Evolutionary conservation across 2,113 vertebrate genomes (phyloP).

Genomic region (Zapus hudsonius): DNA sequence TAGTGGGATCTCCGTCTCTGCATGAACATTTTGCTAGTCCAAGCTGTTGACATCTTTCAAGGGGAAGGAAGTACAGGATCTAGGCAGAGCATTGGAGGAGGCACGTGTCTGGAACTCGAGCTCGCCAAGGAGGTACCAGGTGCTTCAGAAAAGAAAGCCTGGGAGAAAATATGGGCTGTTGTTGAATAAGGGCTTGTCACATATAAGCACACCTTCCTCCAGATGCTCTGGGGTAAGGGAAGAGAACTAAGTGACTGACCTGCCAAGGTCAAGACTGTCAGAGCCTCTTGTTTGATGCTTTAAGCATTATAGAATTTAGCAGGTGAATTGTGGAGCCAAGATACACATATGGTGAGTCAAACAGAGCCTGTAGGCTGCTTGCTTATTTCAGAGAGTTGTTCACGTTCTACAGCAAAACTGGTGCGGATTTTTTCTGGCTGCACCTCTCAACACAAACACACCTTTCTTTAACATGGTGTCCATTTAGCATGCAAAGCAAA

Average conservation of each 20-base stretch:
- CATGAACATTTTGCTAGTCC: constrained; percentile 36
- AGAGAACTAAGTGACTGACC: constrained; percentile 11
- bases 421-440: not conserved
- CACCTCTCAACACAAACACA: not conserved
- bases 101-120: not conserved
- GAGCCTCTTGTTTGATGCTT: constrained; percentile 8
- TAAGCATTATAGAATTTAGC: constrained; percentile 33
- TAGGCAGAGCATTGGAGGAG: not conserved
- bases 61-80: not conserved
- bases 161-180: constrained; percentile 20
- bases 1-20: not conserved
- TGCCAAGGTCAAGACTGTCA: constrained; percentile 12
- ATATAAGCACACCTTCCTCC: not conserved
- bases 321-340: constrained; percentile 19
- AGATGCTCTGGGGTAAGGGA: constrained; percentile 1
- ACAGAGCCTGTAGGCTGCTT: not conserved
- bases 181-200: not conserved
- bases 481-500: not conserved
- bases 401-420: not conserved
- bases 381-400: not conserved
- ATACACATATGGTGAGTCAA: not conserved
- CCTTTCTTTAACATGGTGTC: not conserved
- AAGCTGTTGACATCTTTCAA: not conserved
- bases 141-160: not conserved
- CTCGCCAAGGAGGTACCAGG: not conserved